Conservation (phyloP, 2,113 vertebrate species). For the Lycaon pictus region DNA sequence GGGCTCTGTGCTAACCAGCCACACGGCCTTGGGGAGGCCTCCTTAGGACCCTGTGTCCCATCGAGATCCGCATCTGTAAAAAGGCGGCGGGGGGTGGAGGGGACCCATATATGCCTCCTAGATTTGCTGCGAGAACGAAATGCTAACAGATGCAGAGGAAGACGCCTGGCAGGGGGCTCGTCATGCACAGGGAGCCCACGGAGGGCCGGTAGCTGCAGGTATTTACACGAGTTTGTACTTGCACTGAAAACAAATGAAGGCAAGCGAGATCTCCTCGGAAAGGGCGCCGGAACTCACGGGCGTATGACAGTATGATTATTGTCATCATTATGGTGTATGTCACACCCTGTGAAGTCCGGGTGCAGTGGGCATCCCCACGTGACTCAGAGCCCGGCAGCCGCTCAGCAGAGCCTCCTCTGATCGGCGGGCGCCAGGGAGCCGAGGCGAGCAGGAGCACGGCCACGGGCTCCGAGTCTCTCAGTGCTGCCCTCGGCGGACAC, state of each 20-base stretch:
- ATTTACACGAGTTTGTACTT: background rate
- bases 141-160: background rate
- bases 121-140: background rate
- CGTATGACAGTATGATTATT: background rate
- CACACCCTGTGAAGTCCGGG: background rate
- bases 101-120: accelerated
- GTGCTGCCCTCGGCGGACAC: background rate
- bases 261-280: background rate
- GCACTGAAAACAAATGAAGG: background rate
- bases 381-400: accelerated
- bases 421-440: accelerated
- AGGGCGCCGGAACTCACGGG: background rate
- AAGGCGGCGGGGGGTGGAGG: background rate
- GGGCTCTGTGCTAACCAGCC: background rate
- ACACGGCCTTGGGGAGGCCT: background rate
- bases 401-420: background rate
- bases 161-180: background rate
- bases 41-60: background rate
- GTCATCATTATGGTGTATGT: too few relatives aligned
- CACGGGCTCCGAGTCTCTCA: background rate
- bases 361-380: accelerated
- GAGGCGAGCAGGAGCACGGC: background rate
- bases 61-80: background rate
- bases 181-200: accelerated
- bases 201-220: background rate